These are phyloP conservation scores for Metellina segmentata DNA, from an alignment of 2,888 invertebrate genomes.

Conservation along the genomic window DNA sequence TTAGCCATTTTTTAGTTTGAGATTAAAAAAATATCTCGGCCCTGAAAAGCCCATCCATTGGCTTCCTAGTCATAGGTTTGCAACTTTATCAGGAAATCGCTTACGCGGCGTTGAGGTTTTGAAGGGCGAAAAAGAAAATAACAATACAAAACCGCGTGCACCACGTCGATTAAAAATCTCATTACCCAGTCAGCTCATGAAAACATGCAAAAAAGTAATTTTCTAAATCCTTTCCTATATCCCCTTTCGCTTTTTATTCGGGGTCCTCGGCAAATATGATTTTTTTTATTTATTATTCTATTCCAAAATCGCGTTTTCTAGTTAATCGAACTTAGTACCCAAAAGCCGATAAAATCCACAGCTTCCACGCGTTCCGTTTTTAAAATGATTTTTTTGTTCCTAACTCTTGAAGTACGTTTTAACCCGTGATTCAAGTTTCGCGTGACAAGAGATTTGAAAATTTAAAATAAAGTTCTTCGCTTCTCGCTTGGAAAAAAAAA, in stretches of 20 bases:
- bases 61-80: neutral
- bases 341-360: conserved; percentile 63
- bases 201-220: conserved; percentile 73
- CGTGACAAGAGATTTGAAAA: conserved; percentile 60
- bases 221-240: conserved; percentile 38
- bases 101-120: neutral
- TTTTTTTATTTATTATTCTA: neutral
- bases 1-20: neutral
- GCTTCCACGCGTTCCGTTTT: conserved; percentile 1
- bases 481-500: neutral
- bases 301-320: conserved; percentile 19
- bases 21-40: neutral
- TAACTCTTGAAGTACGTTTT: conserved; percentile 13
- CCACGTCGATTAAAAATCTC: conserved; percentile 50
- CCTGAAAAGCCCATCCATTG: neutral
- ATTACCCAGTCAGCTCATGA: conserved; percentile 52
- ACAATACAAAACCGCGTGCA: neutral
- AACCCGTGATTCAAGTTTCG: conserved; percentile 55
- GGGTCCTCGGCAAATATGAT: conserved; percentile 19
- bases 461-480: conserved; percentile 63
- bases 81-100: neutral
- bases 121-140: neutral
- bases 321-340: conserved; percentile 53
- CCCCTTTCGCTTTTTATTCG: conserved; percentile 34
- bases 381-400: conserved; percentile 2